Evolutionary conservation across 2,797 vertebrate genomes (phyloP).

Genomic region (Platyrinchus mystaceus): DNA sequence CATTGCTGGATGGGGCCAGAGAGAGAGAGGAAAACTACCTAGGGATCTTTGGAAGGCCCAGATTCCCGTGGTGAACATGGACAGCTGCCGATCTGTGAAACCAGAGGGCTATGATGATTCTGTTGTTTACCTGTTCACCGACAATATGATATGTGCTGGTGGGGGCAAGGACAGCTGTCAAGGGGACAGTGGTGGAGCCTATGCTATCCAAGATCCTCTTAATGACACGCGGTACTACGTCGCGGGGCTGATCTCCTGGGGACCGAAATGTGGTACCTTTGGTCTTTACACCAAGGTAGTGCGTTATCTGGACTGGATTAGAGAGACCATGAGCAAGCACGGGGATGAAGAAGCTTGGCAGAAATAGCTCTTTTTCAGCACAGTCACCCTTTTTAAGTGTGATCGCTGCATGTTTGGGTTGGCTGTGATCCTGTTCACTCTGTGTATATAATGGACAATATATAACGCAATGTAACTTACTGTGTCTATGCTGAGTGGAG

Average conservation of each 20-base stretch:
- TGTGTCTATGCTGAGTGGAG: neutral
- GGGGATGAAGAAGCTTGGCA: neutral
- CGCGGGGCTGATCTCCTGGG: conserved; percentile 90
- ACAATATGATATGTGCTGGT: conserved; percentile 94
- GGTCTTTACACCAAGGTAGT: conserved; percentile 88
- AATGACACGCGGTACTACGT: conserved; percentile 63
- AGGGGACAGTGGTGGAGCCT: conserved; percentile 87
- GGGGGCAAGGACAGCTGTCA: conserved; percentile 81
- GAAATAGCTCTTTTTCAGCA: conserved; percentile 1
- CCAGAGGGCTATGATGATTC: neutral
- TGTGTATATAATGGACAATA: neutral
- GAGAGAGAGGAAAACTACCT: neutral
- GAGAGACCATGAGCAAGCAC: conserved; percentile 73
- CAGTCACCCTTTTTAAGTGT: neutral
- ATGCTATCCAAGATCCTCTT: conserved; percentile 61
- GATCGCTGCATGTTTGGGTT: neutral
- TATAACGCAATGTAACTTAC: neutral
- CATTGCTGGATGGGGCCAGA: conserved; percentile 85
- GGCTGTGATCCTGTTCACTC: neutral
- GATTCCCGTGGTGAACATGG: conserved; percentile 67
- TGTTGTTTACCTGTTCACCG: conserved; percentile 64
- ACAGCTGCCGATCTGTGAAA: conserved; percentile 48
- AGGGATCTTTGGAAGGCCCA: conserved; percentile 55
- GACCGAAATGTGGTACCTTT: conserved; percentile 76
- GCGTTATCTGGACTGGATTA: conserved; percentile 90